These are phyloP conservation scores for Eulithis testata DNA, from an alignment of 2,888 invertebrate species.

Conservation along the genomic window DNA sequence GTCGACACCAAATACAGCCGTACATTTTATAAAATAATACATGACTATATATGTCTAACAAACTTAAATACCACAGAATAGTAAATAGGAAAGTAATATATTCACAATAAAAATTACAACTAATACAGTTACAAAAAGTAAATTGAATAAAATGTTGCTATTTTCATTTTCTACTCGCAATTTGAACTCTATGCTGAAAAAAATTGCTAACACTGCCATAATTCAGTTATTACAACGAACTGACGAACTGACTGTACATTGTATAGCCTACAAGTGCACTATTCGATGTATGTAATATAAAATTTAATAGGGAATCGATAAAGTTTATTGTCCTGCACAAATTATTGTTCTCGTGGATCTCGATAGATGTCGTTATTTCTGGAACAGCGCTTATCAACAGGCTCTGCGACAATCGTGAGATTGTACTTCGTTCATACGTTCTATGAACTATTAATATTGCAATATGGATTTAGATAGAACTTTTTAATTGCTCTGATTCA, in stretches of 20 bases:
- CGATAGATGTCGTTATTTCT: slow-evolving; percentile 75
- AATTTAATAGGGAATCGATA: slow-evolving; percentile 78
- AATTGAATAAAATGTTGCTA: too few species aligned
- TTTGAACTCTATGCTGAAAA: not conserved
- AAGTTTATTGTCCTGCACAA: slow-evolving; percentile 74
- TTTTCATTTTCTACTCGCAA: not conserved
- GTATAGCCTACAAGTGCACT: slow-evolving; percentile 15
- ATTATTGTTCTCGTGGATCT: slow-evolving; percentile 82
- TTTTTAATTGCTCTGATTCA: slow-evolving; percentile 16
- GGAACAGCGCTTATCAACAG: slow-evolving; percentile 64
- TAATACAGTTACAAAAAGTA: too few species aligned
- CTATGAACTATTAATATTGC: slow-evolving; percentile 15
- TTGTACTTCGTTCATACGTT: slow-evolving; percentile 51
- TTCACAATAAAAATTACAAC: too few species aligned
- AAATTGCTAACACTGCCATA: too few species aligned
- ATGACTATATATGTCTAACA: too few species aligned
- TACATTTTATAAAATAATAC: too few species aligned
- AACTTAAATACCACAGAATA: too few species aligned
- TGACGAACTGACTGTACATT: not conserved
- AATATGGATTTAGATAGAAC: slow-evolving; percentile 2
- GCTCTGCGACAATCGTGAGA: slow-evolving; percentile 78
- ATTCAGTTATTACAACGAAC: too few species aligned
- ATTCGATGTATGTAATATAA: slow-evolving; percentile 25
- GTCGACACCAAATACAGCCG: too few species aligned
- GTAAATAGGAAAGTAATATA: too few species aligned